Evolutionary conservation across 2,797 vertebrate genomes (phyloP).

Genomic region (Girardinus metallicus): DNA sequence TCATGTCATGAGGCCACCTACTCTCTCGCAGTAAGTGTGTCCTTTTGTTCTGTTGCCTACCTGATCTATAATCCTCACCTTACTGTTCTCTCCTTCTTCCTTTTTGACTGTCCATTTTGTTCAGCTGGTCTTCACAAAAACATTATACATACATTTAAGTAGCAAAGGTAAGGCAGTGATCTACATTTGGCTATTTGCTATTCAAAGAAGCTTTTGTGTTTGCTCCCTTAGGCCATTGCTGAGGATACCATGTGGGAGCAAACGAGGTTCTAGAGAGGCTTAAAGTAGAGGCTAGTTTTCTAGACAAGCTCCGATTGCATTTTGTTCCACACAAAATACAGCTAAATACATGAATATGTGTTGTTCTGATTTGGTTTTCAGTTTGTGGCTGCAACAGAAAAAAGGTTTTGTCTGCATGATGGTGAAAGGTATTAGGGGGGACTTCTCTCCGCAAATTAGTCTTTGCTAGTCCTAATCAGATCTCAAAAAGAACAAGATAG

Average conservation of each 20-base stretch:
- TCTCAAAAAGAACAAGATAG: conserved; percentile 41
- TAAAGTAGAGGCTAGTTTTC: conserved; percentile 10
- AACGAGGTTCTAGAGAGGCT: conserved; percentile 50
- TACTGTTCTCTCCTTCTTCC: conserved; percentile 29
- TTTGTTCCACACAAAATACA: not conserved
- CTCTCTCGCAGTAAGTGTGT: conserved; percentile 44
- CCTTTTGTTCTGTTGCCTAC: conserved; percentile 59
- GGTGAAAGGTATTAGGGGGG: conserved; percentile 37
- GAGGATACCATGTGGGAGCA: conserved; percentile 54
- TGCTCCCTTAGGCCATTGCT: conserved; percentile 64
- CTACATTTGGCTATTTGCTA: conserved; percentile 75
- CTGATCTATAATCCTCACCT: conserved; percentile 58
- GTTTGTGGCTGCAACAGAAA: conserved; percentile 40
- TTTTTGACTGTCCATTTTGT: conserved; percentile 60
- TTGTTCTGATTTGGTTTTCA: conserved; percentile 62
- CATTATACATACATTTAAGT: conserved; percentile 65
- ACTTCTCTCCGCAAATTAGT: conserved; percentile 35
- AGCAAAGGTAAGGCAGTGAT: conserved; percentile 60
- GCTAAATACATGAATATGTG: conserved; percentile 58
- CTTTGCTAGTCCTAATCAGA: conserved; percentile 44
- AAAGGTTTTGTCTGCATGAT: conserved; percentile 30
- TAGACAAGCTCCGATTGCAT: conserved; percentile 50
- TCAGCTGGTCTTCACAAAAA: conserved; percentile 50
- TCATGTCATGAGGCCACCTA: conserved; percentile 56
- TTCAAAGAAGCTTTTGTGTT: conserved; percentile 64